phyloP scores from a whole-genome alignment of 2,113 vertebrate genomes.

The Proteles cristata region DNA sequence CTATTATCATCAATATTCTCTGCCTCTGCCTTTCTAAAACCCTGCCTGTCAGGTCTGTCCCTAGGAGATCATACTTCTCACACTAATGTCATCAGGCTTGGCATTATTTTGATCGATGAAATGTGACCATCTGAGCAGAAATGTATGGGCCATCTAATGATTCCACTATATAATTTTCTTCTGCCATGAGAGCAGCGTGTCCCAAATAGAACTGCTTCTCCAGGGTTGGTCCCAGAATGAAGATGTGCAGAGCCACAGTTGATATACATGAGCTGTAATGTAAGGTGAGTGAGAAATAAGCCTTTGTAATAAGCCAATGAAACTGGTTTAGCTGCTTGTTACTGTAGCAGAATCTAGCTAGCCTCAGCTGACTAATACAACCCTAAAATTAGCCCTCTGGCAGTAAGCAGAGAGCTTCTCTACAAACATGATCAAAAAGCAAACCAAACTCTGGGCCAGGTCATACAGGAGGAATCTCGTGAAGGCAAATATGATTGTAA shows the following conservation, averaged over 20 bases:
- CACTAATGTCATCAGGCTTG: constrained; percentile 1
- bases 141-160: neutral
- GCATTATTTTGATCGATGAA: constrained; percentile 27
- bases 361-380: neutral
- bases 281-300: constrained; percentile 14
- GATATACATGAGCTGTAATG: neutral
- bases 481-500: neutral
- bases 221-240: constrained; percentile 9
- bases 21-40: neutral
- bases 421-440: neutral
- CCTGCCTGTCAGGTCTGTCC: neutral
- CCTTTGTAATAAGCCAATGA: neutral
- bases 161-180: neutral
- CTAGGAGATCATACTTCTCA: neutral
- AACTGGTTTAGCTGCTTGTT: constrained; percentile 5
- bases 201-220: constrained; percentile 10
- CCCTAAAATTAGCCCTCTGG: neutral
- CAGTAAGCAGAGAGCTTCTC: neutral
- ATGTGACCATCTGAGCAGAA: constrained; percentile 24
- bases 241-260: constrained; percentile 12
- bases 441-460: neutral
- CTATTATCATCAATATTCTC: neutral
- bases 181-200: neutral
- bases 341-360: neutral
- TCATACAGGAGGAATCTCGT: neutral